These are phyloP conservation scores for Tubulanus polymorphus DNA, from an alignment of 2,888 invertebrate genomes.

Conservation along the genomic window DNA sequence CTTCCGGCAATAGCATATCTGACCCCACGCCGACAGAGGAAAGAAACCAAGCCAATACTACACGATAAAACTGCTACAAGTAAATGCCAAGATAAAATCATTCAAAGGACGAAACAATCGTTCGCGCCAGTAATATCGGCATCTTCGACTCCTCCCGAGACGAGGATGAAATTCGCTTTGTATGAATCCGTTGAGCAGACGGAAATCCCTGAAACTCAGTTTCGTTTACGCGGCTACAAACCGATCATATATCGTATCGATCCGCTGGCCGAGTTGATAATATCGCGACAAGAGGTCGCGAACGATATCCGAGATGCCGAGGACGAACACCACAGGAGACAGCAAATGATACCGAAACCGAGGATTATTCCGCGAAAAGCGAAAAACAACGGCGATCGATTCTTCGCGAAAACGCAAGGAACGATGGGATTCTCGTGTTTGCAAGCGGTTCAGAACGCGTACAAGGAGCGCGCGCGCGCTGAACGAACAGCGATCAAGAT, in stretches of 20 bases:
- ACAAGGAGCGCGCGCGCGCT: slow-evolving; percentile 43
- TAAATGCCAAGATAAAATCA: too few relatives aligned
- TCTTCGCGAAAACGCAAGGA: slow-evolving; percentile 39
- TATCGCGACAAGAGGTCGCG: slow-evolving; percentile 39
- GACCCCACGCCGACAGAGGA: slow-evolving; percentile 19
- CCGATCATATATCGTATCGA: slow-evolving; percentile 32
- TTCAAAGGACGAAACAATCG: too few relatives aligned
- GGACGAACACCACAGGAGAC: slow-evolving; percentile 30
- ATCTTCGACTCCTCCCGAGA: slow-evolving; percentile 14
- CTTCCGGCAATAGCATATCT: slow-evolving; percentile 3
- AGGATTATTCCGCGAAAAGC: slow-evolving; percentile 20
- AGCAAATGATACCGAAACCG: slow-evolving; percentile 24
- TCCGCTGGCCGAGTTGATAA: slow-evolving; percentile 43
- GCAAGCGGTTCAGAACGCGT: slow-evolving; percentile 49
- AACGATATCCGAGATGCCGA: slow-evolving; percentile 42
- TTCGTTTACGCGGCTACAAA: slow-evolving; percentile 35
- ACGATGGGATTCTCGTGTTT: slow-evolving; percentile 47
- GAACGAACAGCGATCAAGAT: slow-evolving; percentile 37
- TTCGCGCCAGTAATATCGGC: slow-evolving; percentile 41
- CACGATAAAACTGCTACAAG: too few relatives aligned
- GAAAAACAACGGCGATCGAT: slow-evolving; percentile 32
- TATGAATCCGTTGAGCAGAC: slow-evolving; percentile 24
- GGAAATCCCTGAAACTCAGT: slow-evolving; percentile 32
- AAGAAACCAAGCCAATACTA: slow-evolving; percentile 7
- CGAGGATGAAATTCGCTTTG: too few relatives aligned